Conservation (phyloP, 2,113 vertebrate genomes). For the Arothron firmamentum region DNA sequence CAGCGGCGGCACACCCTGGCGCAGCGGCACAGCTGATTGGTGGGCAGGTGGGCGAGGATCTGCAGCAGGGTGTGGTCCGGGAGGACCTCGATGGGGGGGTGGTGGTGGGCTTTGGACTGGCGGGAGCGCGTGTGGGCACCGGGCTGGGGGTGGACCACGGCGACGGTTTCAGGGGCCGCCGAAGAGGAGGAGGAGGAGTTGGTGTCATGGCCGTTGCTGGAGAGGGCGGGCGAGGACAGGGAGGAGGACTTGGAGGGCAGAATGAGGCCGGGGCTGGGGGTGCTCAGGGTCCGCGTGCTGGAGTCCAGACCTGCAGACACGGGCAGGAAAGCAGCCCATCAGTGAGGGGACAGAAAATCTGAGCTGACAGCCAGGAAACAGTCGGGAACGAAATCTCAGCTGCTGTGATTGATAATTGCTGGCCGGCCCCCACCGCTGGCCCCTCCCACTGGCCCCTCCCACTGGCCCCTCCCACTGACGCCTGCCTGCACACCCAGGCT, state of each 20-base stretch:
- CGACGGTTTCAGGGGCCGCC: conserved; percentile 85
- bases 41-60: conserved; percentile 89
- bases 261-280: conserved; percentile 92
- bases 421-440: no score
- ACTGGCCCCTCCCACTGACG: no score
- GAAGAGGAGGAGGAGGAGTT: conserved; percentile 88
- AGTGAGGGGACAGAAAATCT: no score
- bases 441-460: no score
- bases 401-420: no score
- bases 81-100: conserved; percentile 81
- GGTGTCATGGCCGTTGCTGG: conserved; percentile 81
- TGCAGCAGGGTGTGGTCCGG: conserved; percentile 86
- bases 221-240: conserved; percentile 81
- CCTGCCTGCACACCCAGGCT: no score
- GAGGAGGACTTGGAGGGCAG: conserved; percentile 81
- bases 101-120: conserved; percentile 78
- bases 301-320: conserved; percentile 83
- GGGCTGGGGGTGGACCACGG: conserved; percentile 89
- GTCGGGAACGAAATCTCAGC: no score
- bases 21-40: conserved; percentile 95
- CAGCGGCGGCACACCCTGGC: conserved; percentile 91
- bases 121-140: conserved; percentile 80
- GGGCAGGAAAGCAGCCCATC: background rate
- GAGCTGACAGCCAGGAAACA: no score
- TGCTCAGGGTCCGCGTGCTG: conserved; percentile 92